Conservation (phyloP, 2,797 vertebrate species). For the Sebastes taczanowskii region DNA sequence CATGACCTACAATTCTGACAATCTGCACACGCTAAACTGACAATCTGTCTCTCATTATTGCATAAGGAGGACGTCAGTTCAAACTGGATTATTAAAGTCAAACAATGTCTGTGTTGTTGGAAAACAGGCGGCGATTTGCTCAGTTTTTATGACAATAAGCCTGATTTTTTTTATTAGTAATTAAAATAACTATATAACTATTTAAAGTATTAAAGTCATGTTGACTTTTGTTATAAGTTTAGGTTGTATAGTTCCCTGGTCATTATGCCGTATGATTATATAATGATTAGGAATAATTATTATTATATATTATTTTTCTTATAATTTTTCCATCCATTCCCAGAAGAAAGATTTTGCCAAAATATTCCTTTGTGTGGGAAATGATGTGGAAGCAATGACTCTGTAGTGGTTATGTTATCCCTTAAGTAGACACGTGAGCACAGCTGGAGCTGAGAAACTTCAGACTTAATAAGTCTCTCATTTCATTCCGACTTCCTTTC, state of each 20-base stretch:
- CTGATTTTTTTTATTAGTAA: background rate
- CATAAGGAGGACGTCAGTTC: background rate
- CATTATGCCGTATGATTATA: background rate
- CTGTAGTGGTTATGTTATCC: too few species aligned
- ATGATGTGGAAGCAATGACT: background rate
- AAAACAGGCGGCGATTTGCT: background rate
- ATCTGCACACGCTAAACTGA: background rate
- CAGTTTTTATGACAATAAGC: background rate
- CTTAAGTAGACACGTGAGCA: too few species aligned
- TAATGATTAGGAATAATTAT: background rate
- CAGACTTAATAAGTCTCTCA: background rate
- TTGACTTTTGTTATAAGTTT: background rate
- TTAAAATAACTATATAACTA: too few species aligned
- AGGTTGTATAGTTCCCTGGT: background rate
- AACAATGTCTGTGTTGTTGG: background rate
- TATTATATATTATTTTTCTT: background rate
- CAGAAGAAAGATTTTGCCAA: background rate
- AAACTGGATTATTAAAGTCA: background rate
- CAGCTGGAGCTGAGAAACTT: background rate
- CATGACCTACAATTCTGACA: background rate
- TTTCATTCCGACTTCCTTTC: background rate
- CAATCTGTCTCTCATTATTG: conserved; percentile 6
- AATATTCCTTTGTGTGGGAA: background rate
- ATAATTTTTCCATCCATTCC: background rate
- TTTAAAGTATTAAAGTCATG: background rate